Percentiles rank a stretch among this genome's conserved stretches.
Conservation (phyloP, 1,140 invertebrate species). For the Zaprionus ornatus region DNA sequence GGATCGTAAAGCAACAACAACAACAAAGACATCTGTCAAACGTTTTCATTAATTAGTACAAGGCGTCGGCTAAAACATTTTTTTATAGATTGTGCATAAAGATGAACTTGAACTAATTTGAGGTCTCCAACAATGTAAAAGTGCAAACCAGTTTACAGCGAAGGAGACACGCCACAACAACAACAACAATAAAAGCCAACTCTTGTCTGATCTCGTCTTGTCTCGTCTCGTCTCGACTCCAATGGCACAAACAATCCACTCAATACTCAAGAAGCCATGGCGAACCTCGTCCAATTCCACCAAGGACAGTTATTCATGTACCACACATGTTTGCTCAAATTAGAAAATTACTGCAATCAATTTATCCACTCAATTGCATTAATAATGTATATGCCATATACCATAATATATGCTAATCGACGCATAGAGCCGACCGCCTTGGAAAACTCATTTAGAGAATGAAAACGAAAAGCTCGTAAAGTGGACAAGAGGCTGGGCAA, state of each 20-base stretch:
- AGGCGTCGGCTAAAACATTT: slow-evolving; percentile 48
- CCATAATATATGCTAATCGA: slow-evolving; percentile 11
- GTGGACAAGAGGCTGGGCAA: slow-evolving; percentile 11
- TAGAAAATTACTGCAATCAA: slow-evolving; percentile 54
- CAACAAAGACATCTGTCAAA: slow-evolving; percentile 44
- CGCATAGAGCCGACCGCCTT: slow-evolving; percentile 26
- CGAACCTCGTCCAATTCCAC: slow-evolving; percentile 26
- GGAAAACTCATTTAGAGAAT: slow-evolving; percentile 21
- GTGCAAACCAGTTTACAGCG: slow-evolving; percentile 72
- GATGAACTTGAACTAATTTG: slow-evolving; percentile 77
- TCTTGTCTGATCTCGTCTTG: neutral
- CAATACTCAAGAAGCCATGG: slow-evolving; percentile 48
- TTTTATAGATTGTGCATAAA: slow-evolving; percentile 67
- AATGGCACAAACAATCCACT: slow-evolving; percentile 68
- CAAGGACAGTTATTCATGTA: slow-evolving; percentile 59
- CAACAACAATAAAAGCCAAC: slow-evolving; percentile 2
- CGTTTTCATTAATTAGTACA: slow-evolving; percentile 65
- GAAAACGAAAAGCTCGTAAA: slow-evolving; percentile 26
- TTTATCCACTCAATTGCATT: slow-evolving; percentile 56
- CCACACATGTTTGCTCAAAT: slow-evolving; percentile 24
- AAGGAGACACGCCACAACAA: slow-evolving; percentile 33
- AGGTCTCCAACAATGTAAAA: slow-evolving; percentile 64
- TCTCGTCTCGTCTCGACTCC: slow-evolving; percentile 15
- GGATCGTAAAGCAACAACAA: slow-evolving; percentile 22
- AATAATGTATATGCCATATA: slow-evolving; percentile 19